Percentiles rank a stretch among this genome's conserved stretches.
These are phyloP conservation scores for Callospermophilus lateralis DNA, from an alignment of 2,113 vertebrate genomes.

Conservation along the genomic window DNA sequence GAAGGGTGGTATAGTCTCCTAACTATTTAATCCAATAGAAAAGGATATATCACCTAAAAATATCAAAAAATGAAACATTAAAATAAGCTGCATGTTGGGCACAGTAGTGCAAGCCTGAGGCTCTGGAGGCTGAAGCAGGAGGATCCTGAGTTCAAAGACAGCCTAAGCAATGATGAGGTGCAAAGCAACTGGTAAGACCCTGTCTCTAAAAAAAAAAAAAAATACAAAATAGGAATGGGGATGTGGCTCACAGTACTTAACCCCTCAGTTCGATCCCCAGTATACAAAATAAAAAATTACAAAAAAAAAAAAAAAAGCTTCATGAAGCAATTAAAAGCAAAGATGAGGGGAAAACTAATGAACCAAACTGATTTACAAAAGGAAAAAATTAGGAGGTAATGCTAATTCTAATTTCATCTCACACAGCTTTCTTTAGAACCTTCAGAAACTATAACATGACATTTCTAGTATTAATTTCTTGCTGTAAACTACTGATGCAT, in stretches of 20 bases:
- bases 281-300: too few relatives aligned
- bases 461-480: neutral
- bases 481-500: neutral
- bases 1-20: neutral
- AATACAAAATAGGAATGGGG: too few relatives aligned
- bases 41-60: neutral
- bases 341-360: neutral
- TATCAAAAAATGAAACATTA: neutral
- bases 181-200: too few relatives aligned
- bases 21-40: neutral
- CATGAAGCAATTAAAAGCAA: neutral
- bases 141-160: too few relatives aligned
- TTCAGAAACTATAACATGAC: neutral
- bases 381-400: neutral
- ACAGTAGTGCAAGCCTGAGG: too few relatives aligned
- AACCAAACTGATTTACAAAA: slow-evolving; percentile 21
- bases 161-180: too few relatives aligned
- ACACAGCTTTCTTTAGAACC: neutral
- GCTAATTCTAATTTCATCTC: slow-evolving; percentile 3
- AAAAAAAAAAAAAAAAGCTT: too few relatives aligned
- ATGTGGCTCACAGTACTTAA: too few relatives aligned
- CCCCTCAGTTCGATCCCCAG: too few relatives aligned
- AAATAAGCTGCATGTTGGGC: neutral
- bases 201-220: too few relatives aligned
- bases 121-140: too few relatives aligned